Evolutionary conservation across 2,888 invertebrate species (phyloP).

Genomic region (Smittia sp.): DNA sequence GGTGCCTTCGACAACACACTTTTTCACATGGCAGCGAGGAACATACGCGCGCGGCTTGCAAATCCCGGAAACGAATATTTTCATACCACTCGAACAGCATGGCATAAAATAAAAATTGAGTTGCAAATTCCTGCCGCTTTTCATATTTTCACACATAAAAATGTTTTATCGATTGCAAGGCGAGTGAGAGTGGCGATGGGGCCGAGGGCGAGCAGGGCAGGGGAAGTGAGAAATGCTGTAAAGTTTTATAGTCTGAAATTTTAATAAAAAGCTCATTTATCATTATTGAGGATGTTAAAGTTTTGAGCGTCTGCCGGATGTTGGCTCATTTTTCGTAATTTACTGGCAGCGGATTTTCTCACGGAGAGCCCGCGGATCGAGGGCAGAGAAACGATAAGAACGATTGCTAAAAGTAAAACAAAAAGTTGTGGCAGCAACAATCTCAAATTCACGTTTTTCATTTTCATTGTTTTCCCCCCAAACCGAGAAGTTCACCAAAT

Average conservation of each 20-base stretch:
- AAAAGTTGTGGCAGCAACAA: background rate
- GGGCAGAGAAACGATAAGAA: background rate
- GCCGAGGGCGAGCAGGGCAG: background rate
- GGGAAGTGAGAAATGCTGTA: constrained; percentile 1
- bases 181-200: background rate
- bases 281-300: constrained; percentile 41
- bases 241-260: constrained; percentile 30
- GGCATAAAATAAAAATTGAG: background rate
- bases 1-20: too few relatives aligned
- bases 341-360: background rate
- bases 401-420: background rate
- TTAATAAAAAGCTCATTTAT: constrained; percentile 39
- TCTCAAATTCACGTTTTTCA: background rate
- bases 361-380: too few relatives aligned
- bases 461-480: background rate
- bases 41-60: background rate
- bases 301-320: constrained; percentile 22
- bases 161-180: constrained; percentile 31
- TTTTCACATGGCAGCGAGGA: background rate
- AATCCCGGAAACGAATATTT: background rate
- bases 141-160: constrained; percentile 13
- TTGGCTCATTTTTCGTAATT: constrained; percentile 36
- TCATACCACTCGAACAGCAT: background rate
- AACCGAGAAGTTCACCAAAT: too few relatives aligned
- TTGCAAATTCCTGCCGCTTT: constrained; percentile 4